Base-by-base conservation (phyloP, 2,797 vertebrate species). In the Australoheros facetus region DNA sequence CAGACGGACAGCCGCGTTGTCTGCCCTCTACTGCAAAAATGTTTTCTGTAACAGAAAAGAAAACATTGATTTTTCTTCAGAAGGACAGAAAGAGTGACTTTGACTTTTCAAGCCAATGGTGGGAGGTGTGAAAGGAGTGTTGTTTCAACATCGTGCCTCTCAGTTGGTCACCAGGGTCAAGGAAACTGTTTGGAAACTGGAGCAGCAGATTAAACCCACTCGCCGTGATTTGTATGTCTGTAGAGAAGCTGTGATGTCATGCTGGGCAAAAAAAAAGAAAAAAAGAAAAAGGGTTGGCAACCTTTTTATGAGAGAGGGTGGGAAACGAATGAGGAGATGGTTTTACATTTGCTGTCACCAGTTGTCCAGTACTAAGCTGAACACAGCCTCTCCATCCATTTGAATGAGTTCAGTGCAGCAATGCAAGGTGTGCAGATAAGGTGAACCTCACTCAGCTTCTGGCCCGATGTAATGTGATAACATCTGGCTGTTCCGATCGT, bases 81-180 rank as follows among this genome's bases (percentile, higher is more conserved):
- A 77, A 23, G 48, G 57, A 78, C 34, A 56, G 66, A 78, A 76
- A 62, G 42, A 73, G 30, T 76, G 74, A 71, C 76, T 84, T 85
- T 78, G 83, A 74, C 70, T 78, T 79, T 82, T 71, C 28, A 76
- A 76, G 71, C 59, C 23, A 2, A 62, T 77, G 37, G 64, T 77
- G 53, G 64, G 81, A 88, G 76, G 73, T 76, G 76, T 81, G 84
- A 84, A 57, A 87, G 59, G 56, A 70, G 70, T 80, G 57, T 73
- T 79, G 66, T 77, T 75, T 69, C 80, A 87, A 80, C 78, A 76
- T 84, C 75, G 71, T 81, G 79, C 74, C 77, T 85, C 74, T 82
- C 74, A 70, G 74, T 88, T 84, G 80, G 74, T 59, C 66, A 86
- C 34, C 56, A 59, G 71, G 83, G 79, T 87, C 83, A 83, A 82